Conservation (phyloP, 2,113 vertebrate genomes). For the Pelvicachromis taeniatus region DNA sequence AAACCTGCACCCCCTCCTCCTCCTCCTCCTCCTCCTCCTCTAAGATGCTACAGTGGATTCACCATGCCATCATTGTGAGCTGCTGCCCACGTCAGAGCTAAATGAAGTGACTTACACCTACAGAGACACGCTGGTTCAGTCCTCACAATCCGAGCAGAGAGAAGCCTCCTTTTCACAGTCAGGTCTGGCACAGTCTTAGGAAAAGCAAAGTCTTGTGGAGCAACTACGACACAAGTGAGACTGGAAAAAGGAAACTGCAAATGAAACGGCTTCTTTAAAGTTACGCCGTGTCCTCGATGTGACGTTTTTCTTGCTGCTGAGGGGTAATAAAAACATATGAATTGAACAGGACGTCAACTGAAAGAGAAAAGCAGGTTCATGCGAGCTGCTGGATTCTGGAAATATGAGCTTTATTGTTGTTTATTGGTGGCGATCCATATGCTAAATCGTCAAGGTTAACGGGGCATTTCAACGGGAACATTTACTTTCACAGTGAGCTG, state of each 20-base stretch:
- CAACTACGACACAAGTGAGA: not conserved
- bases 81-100: not conserved
- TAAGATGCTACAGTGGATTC: not conserved
- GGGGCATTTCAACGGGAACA: not conserved
- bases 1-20: not conserved
- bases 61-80: not conserved
- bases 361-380: not conserved
- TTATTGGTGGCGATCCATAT: not conserved
- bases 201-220: not conserved
- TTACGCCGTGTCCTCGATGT: not conserved
- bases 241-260: not conserved
- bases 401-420: not conserved
- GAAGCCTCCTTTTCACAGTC: not conserved
- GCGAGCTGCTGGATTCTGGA: not conserved
- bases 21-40: not conserved
- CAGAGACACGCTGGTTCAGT: not conserved
- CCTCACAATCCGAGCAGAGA: not conserved
- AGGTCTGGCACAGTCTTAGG: not conserved
- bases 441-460: not conserved
- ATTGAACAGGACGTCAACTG: not conserved
- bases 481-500: not conserved
- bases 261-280: not conserved
- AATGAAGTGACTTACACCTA: not conserved
- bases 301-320: not conserved
- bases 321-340: not conserved